A percentile compares a stretch with the other conserved stretches of the same genome.
phyloP scores from a whole-genome alignment of 2,888 invertebrate species.

The Epinotia demarniana region DNA sequence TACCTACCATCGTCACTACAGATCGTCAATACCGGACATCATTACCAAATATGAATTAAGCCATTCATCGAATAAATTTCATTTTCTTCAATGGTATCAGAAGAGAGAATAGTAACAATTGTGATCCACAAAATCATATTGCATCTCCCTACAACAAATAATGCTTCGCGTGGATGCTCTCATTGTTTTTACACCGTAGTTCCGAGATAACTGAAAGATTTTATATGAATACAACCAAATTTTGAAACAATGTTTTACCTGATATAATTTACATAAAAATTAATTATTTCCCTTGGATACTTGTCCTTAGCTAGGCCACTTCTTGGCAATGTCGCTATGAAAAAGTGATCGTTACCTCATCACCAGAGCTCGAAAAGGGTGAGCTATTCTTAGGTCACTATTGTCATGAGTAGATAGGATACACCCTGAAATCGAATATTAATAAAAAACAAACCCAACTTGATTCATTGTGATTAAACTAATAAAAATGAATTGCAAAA shows the following conservation, averaged over 20 bases:
- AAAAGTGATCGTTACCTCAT: not conserved
- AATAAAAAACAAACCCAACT: too few species aligned
- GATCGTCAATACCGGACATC: slow-evolving; percentile 15
- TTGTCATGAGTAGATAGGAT: too few species aligned
- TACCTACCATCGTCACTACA: slow-evolving; percentile 2
- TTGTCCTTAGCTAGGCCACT: too few species aligned
- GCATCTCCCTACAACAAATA: not conserved
- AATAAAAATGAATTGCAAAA: too few species aligned
- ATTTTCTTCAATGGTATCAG: not conserved
- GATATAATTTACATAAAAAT: not conserved
- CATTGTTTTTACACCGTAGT: not conserved
- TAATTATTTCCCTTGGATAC: too few species aligned
- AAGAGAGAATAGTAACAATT: not conserved
- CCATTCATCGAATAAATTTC: not conserved
- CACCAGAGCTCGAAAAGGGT: too few species aligned
- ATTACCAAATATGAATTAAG: not conserved
- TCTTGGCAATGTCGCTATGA: too few species aligned
- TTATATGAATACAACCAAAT: not conserved
- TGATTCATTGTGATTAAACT: too few species aligned
- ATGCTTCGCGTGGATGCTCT: not conserved
- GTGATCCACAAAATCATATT: not conserved
- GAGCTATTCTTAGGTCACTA: too few species aligned
- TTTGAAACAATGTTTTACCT: not conserved
- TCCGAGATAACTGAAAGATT: not conserved
- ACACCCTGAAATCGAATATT: too few species aligned